Percentiles rank a stretch among this genome's conserved stretches.
Conservation (phyloP, 2,888 invertebrate genomes). For the Acanthococcus lagerstroemiae region DNA sequence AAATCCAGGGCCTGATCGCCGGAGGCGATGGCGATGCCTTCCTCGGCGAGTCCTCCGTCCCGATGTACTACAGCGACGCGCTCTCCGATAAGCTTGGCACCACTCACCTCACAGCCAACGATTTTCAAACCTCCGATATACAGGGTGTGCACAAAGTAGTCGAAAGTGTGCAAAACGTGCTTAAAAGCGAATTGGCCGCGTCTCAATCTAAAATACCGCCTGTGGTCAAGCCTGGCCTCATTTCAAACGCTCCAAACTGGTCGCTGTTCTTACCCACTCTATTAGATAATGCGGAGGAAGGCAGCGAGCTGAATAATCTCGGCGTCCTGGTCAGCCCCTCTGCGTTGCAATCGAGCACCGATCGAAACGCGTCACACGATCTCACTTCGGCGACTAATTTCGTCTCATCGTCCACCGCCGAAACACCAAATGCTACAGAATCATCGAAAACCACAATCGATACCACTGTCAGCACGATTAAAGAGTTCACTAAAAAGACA, state of each 20-base stretch:
- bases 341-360: background rate
- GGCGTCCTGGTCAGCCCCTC: background rate
- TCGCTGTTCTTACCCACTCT: conserved; percentile 71
- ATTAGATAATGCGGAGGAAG: conserved; percentile 59
- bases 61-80: conserved; percentile 41
- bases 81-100: conserved; percentile 3
- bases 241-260: conserved; percentile 57
- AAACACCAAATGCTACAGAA: background rate
- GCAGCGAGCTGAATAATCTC: background rate
- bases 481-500: conserved; percentile 3
- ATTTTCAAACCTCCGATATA: conserved; percentile 33
- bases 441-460: background rate
- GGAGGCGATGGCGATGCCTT: conserved; percentile 54
- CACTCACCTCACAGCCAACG: conserved; percentile 14
- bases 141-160: conserved; percentile 62
- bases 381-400: background rate
- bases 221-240: conserved; percentile 31
- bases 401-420: too few relatives aligned
- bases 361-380: background rate
- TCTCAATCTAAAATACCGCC: conserved; percentile 40
- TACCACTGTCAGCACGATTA: background rate
- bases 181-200: conserved; percentile 64
- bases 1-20: conserved; percentile 75
- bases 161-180: conserved; percentile 69
- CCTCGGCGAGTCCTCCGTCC: conserved; percentile 37